Evolutionary conservation across 2,797 vertebrate genomes (phyloP), one percentile per base, ranked within the genome.

Genomic region (Cirrhinus molitorella): DNA sequence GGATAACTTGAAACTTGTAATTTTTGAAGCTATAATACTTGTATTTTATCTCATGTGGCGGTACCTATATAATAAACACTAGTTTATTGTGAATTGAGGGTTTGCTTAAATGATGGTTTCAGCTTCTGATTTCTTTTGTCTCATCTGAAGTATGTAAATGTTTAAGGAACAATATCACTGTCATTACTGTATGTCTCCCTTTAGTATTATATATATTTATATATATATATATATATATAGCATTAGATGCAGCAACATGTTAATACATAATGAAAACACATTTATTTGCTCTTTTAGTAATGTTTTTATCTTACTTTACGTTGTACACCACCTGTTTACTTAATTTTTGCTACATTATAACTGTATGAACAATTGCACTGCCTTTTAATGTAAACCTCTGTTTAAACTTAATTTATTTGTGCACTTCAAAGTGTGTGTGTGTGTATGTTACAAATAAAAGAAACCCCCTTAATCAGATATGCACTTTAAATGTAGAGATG

Each of bases 391-490:
- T 83, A 61, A 72, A 81, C 73, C 47, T 76, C 43, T 73, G 45
- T 40, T 78, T 12, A 78, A 63, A 78, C 5, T 34, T 88, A 78
- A 88, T 86, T 88, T 87, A 88, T 88, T 86, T 71, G 61, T 80
- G 59, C 37, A 79, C 70, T 85, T 84, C 63, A 23, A 59, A 43
- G 23, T 74, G 43, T 72, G 61, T 79, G 61, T 71, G 51, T 59
- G 43, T 49, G 23, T 59, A 34, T 43, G 61, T 28, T 57, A 49
- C 65, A n/a, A 8, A 51, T 57, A 61, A 68, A 74, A 49, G 2
- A 25, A 57, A 37, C 77, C n/a, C 40, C 65, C 12, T 72, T 70
- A 63, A 63, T 67, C 84, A 77, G 77, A 80, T 77, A 87, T 83
- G 85, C 87, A 88, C 85, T 88, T 88, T 88, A 88, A 78, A 76